Conservation (phyloP, 2,888 invertebrate genomes). For the Lochmaea crataegi region DNA sequence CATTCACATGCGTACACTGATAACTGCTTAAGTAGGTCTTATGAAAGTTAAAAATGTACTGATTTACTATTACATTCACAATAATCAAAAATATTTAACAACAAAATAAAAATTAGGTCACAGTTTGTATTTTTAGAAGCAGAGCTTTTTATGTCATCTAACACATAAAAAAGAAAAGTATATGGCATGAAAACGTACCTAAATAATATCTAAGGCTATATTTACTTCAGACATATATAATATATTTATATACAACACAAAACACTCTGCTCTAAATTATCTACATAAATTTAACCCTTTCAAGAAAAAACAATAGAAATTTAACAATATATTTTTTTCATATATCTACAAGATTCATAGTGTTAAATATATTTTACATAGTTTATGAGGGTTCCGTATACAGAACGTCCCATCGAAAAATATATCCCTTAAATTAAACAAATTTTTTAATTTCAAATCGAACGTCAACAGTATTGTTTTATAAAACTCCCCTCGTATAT, state of each 20-base stretch:
- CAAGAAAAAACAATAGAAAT: slow-evolving; percentile 58
- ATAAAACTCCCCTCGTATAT: too few relatives aligned
- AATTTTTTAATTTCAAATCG: background rate
- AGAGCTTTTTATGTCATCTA: slow-evolving; percentile 49
- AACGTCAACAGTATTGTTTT: too few relatives aligned
- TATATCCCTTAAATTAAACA: background rate
- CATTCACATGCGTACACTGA: slow-evolving; percentile 57
- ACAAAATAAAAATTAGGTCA: slow-evolving; percentile 53
- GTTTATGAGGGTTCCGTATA: slow-evolving; percentile 55
- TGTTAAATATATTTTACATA: slow-evolving; percentile 59
- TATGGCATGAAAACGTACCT: slow-evolving; percentile 42
- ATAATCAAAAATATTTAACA: slow-evolving; percentile 52
- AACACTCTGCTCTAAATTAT: slow-evolving; percentile 50
- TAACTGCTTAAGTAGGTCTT: slow-evolving; percentile 58
- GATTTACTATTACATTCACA: slow-evolving; percentile 56
- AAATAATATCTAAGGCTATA: slow-evolving; percentile 35
- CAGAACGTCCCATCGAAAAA: background rate
- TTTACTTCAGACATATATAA: slow-evolving; percentile 39
- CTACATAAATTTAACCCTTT: slow-evolving; percentile 52
- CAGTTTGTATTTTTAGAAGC: slow-evolving; percentile 50
- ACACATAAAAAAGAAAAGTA: slow-evolving; percentile 43
- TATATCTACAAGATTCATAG: slow-evolving; percentile 64
- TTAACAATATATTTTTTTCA: slow-evolving; percentile 64
- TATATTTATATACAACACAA: slow-evolving; percentile 42
- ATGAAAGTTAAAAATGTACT: slow-evolving; percentile 58